phyloP scores from a whole-genome alignment of 2,888 invertebrate genomes.

The Panorpa germanica region DNA sequence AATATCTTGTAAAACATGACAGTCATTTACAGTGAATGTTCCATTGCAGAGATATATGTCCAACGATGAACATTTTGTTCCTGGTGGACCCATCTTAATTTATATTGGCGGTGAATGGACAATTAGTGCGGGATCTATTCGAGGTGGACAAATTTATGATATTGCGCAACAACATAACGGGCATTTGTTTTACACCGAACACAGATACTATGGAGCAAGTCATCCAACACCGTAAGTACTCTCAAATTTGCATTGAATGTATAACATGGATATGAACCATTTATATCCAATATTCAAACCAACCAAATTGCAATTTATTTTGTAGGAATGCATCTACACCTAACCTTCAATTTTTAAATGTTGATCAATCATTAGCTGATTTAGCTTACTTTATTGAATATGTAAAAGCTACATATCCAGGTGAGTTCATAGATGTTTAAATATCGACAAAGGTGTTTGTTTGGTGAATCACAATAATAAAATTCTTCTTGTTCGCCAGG shows the following conservation, averaged over 20 bases:
- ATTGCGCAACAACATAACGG: slow-evolving; percentile 26
- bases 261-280: no score
- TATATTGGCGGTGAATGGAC: slow-evolving; percentile 38
- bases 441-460: no score
- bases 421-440: no score
- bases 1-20: no score
- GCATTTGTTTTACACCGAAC: slow-evolving; percentile 35
- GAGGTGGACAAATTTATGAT: slow-evolving; percentile 25
- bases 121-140: slow-evolving; percentile 26
- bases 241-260: slow-evolving; percentile 1
- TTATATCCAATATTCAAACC: no score
- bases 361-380: slow-evolving; percentile 38
- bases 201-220: slow-evolving; percentile 41
- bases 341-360: slow-evolving; percentile 32
- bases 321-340: slow-evolving; percentile 17
- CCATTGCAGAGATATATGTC: slow-evolving; percentile 15
- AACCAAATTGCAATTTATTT: no score
- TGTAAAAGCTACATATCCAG: slow-evolving; percentile 16
- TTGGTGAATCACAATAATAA: no score
- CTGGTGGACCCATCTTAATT: slow-evolving; percentile 22
- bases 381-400: slow-evolving; percentile 32
- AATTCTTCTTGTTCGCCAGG: no score
- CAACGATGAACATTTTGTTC: slow-evolving; percentile 14
- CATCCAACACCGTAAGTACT: slow-evolving; percentile 29
- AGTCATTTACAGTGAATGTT: no score